Percentiles rank a stretch among this genome's conserved stretches.
Evolutionary conservation across 2,888 invertebrate genomes (phyloP).

Genomic region (Eulithis testata): DNA sequence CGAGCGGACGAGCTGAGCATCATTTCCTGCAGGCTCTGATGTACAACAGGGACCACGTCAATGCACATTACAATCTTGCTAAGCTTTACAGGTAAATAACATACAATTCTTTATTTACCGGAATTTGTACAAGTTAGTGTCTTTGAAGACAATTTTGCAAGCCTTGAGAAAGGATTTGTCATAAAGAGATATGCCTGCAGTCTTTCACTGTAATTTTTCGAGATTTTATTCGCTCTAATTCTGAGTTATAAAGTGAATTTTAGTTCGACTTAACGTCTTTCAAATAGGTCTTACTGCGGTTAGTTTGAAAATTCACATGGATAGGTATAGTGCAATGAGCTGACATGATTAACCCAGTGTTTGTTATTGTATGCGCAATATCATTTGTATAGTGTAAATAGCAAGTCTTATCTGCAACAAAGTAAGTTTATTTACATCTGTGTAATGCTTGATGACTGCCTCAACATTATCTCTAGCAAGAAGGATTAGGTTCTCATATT

Average conservation of each 20-base stretch:
- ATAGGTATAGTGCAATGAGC: background rate
- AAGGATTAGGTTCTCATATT: slow-evolving; percentile 12
- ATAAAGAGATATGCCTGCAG: no score
- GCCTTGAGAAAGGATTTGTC: no score
- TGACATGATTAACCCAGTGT: background rate
- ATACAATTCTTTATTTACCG: no score
- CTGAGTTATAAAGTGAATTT: no score
- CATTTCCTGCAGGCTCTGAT: slow-evolving; percentile 91
- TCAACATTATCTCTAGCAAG: slow-evolving; percentile 12
- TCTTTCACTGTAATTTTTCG: no score
- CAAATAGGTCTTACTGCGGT: no score
- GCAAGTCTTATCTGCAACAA: slow-evolving; percentile 5
- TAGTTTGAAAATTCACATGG: no score
- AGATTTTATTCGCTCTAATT: no score
- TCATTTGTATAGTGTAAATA: slow-evolving; percentile 17
- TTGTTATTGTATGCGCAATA: background rate
- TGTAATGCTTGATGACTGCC: slow-evolving; percentile 6
- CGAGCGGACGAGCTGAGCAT: slow-evolving; percentile 88
- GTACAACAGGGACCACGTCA: slow-evolving; percentile 90
- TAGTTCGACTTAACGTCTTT: no score
- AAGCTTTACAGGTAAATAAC: slow-evolving; percentile 88
- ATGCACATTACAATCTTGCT: slow-evolving; percentile 94
- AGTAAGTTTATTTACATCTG: slow-evolving; percentile 1
- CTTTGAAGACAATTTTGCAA: no score
- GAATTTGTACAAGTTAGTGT: no score